phyloP scores from a whole-genome alignment of 2,888 invertebrate species.

The Rhagonycha lutea region DNA sequence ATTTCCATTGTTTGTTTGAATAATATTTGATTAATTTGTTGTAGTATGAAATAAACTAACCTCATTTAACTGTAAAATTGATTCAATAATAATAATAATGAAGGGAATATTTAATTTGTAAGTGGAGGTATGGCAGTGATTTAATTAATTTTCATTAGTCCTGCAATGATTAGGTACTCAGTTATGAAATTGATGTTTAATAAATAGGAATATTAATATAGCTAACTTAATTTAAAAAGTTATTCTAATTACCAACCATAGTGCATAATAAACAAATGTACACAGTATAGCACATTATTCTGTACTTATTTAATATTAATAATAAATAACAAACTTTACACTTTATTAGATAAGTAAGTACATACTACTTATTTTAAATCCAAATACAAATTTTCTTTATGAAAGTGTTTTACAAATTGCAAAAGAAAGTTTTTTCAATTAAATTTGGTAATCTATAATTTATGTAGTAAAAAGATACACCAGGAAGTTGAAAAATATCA shows the following conservation, averaged over 20 bases:
- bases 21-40: background rate
- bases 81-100: background rate
- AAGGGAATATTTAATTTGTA: too few species aligned
- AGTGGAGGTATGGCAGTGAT: too few species aligned
- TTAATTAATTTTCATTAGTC: too few species aligned
- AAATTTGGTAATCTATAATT: constrained; percentile 3
- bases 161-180: background rate
- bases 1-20: background rate
- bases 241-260: background rate
- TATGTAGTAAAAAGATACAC: background rate
- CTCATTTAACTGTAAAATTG: background rate
- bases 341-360: background rate
- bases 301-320: too few species aligned
- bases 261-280: background rate
- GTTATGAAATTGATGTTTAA: background rate
- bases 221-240: background rate
- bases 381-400: background rate
- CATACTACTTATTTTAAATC: background rate
- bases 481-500: constrained; percentile 2
- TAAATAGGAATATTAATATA: background rate
- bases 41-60: background rate
- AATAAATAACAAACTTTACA: background rate
- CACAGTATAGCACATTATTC: too few species aligned
- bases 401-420: background rate
- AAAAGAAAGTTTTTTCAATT: constrained; percentile 1